A percentile compares a stretch with the other conserved stretches of the same genome.
Conservation (phyloP, 2,113 vertebrate genomes). For the Strix aluco region DNA sequence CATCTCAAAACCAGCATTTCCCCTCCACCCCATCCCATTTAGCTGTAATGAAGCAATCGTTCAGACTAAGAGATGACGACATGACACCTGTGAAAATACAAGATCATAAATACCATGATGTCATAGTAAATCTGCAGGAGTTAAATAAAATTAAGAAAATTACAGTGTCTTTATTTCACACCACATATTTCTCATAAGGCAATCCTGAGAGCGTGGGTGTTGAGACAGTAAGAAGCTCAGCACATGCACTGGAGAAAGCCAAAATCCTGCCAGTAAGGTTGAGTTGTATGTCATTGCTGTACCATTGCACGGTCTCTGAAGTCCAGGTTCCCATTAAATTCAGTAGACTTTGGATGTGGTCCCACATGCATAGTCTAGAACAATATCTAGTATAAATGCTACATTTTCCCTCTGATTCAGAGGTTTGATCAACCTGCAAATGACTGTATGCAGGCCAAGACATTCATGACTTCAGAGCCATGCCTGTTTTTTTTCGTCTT, state of each 20-base stretch:
- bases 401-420: neutral
- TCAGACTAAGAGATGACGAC: neutral
- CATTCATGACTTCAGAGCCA: neutral
- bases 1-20: neutral
- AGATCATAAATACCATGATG: neutral
- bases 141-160: conserved; percentile 12
- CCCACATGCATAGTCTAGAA: neutral
- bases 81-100: conserved; percentile 52
- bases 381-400: neutral
- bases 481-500: neutral
- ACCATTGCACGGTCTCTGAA: rapidly evolving
- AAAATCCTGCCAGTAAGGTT: neutral
- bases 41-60: neutral
- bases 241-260: rapidly evolving
- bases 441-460: neutral
- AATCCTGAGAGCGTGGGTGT: neutral
- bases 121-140: neutral
- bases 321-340: neutral
- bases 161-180: neutral
- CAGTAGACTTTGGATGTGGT: neutral
- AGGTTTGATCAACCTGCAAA: neutral
- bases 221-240: neutral
- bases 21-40: neutral
- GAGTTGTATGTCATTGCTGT: neutral
- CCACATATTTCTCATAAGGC: neutral